Evolutionary conservation across 2,797 vertebrate genomes (phyloP).

Genomic region (Poecilia velifera): DNA sequence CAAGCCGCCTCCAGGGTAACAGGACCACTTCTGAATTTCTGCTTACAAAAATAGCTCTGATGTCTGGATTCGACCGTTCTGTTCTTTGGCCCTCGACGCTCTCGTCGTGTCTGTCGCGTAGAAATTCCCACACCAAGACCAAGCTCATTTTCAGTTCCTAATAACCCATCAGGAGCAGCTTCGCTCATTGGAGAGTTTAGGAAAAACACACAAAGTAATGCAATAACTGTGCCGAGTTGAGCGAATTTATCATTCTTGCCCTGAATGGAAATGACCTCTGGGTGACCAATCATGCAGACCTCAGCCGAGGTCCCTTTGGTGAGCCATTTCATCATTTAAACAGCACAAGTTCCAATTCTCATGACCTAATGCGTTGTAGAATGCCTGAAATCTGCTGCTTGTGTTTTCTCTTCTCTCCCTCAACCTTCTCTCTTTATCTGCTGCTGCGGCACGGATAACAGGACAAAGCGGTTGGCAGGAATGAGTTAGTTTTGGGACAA

Average conservation of each 20-base stretch:
- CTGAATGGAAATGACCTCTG: constrained; percentile 73
- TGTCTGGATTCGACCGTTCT: constrained; percentile 67
- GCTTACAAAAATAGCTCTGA: constrained; percentile 81
- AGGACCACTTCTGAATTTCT: constrained; percentile 80
- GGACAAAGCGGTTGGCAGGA: constrained; percentile 56
- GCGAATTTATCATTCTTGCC: constrained; percentile 76
- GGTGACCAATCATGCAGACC: constrained; percentile 72
- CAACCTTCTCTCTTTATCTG: constrained; percentile 64
- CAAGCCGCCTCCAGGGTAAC: constrained; percentile 81
- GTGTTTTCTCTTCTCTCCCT: constrained; percentile 79
- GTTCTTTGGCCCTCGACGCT: constrained; percentile 66
- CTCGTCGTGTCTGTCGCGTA: constrained; percentile 63
- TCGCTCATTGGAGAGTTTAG: constrained; percentile 53
- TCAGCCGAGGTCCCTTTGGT: constrained; percentile 74
- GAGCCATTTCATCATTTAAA: constrained; percentile 81
- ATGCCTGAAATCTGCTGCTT: constrained; percentile 76
- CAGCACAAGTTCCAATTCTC: constrained; percentile 80
- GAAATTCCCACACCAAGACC: constrained; percentile 75
- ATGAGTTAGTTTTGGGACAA: constrained; percentile 42
- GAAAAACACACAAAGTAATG: constrained; percentile 51
- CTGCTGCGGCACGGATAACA: constrained; percentile 63
- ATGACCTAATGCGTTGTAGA: constrained; percentile 86
- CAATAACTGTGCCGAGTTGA: constrained; percentile 69
- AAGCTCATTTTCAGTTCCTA: constrained; percentile 59
- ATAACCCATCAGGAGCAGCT: constrained; percentile 48